Conservation (phyloP, 35 echinoderm and acorn worm species). For the Ophiothrix spiculata region DNA sequence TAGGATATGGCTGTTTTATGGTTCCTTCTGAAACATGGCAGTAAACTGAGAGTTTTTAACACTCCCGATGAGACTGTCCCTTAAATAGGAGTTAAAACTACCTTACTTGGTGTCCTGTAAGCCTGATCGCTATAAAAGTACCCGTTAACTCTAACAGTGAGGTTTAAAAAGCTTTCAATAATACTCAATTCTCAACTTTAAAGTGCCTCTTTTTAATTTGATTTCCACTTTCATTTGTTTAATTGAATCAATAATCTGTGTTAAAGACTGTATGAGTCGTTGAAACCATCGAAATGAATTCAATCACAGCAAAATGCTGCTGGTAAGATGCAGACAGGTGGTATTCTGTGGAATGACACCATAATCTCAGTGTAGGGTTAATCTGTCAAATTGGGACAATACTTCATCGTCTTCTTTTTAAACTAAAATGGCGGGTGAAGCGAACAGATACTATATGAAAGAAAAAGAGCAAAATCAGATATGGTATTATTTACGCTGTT, state of each 20-base stretch:
- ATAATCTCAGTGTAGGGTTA: background rate
- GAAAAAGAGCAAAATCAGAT: constrained; percentile 1
- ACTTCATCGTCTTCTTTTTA: too few species aligned
- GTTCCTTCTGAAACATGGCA: background rate
- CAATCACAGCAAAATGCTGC: background rate
- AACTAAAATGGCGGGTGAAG: background rate
- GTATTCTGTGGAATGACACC: background rate
- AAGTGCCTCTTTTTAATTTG: background rate
- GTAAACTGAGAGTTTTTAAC: background rate
- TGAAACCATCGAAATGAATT: background rate
- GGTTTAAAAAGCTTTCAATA: background rate
- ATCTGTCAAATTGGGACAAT: constrained; percentile 6
- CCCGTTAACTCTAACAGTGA: background rate
- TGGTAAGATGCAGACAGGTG: background rate
- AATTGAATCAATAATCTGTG: background rate
- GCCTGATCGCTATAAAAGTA: background rate
- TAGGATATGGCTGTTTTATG: too few species aligned
- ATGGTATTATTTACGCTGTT: constrained; percentile 9
- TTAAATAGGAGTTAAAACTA: background rate
- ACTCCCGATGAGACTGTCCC: background rate
- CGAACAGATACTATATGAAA: background rate
- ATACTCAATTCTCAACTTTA: background rate
- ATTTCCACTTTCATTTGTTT: background rate
- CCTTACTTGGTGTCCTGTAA: background rate
- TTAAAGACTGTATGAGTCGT: background rate